These are phyloP conservation scores for Zelleria hepariella DNA, from an alignment of 2,888 invertebrate genomes.

Conservation along the genomic window DNA sequence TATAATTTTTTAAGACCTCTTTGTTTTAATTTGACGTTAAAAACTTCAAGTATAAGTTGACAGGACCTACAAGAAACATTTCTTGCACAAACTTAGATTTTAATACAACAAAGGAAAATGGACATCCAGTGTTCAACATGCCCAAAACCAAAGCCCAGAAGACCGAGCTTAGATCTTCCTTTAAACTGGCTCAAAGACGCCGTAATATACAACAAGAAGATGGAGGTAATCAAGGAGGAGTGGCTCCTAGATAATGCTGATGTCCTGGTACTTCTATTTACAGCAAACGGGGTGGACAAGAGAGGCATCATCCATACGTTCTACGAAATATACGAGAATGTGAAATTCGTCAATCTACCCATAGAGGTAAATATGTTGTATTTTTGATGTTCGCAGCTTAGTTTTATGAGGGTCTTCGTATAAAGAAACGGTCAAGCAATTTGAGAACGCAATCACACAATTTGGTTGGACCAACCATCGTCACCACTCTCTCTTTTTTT, in stretches of 20 bases:
- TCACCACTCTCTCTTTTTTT: no score
- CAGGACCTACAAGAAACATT: no score
- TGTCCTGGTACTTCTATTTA: constrained; percentile 41
- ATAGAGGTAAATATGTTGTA: constrained; percentile 26
- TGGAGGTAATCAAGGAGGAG: constrained; percentile 22
- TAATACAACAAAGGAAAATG: no score
- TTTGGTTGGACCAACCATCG: no score
- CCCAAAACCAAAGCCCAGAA: background rate
- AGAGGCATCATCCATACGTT: constrained; percentile 41
- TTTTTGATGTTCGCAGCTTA: background rate
- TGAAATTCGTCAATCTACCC: constrained; percentile 41
- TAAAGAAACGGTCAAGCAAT: no score
- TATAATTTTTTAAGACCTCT: no score
- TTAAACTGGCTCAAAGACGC: constrained; percentile 35
- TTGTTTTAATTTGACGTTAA: no score
- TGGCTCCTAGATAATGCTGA: constrained; percentile 47
- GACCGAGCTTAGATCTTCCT: no score
- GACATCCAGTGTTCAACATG: no score
- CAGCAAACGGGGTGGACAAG: constrained; percentile 36
- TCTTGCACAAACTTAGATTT: background rate
- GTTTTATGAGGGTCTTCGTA: no score
- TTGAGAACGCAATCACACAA: no score
- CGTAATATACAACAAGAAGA: constrained; percentile 35
- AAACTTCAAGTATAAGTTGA: no score
- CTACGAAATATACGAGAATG: constrained; percentile 45